Evolutionary conservation across 2,888 invertebrate species (phyloP), one percentile per base, ranked within the genome.

Genomic region (Brachyopa scutellaris): DNA sequence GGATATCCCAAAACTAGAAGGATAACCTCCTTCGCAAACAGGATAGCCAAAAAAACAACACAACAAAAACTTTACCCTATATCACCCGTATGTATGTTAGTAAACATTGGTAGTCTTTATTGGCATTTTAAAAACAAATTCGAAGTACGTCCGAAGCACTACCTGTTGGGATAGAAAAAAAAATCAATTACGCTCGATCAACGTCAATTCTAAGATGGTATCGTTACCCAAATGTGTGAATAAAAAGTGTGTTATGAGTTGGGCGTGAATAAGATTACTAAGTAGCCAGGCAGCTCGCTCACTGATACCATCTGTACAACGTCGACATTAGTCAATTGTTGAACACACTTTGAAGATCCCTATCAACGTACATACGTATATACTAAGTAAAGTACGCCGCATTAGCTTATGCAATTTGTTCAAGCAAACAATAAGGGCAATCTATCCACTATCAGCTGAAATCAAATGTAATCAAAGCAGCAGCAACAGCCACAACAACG

Each of bases 401-500:
- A 51, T 51, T 31, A 15, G 29, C 40, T 70, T 70, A 61, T 51
- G 59, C 61, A 70, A 70, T 47, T 36, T 45, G 3, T 33, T 57
- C n/a, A 26, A n/a, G 36, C 49, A 59, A 40, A 38, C 47, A 47
- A 57, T 55, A 67, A 51, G 57, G 57, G 57, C 57, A 57, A 57
- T 57, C 49, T 47, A 51, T 15, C 38, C 49, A 38, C 33, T 69
- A 40, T 67, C 29, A 13, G 19, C 13, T 33, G 17, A n/a, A 33
- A 40, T 23, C 23, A 21, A 57, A 69, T 57, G 45, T 36, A 59
- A 61, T 72, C 70, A 45, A 61, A 51, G 33, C n/a, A 31, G 13
- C 33, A 38, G n/a, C n/a, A n/a, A n/a, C n/a, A n/a, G n/a, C n/a
- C n/a, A n/a, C n/a, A n/a, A n/a, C n/a, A 8, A 4, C 49, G 29